A percentile compares a stretch with the other conserved stretches of the same genome.
Evolutionary conservation across 1,140 invertebrate genomes (phyloP).

Genomic region (Eumeta japonica): DNA sequence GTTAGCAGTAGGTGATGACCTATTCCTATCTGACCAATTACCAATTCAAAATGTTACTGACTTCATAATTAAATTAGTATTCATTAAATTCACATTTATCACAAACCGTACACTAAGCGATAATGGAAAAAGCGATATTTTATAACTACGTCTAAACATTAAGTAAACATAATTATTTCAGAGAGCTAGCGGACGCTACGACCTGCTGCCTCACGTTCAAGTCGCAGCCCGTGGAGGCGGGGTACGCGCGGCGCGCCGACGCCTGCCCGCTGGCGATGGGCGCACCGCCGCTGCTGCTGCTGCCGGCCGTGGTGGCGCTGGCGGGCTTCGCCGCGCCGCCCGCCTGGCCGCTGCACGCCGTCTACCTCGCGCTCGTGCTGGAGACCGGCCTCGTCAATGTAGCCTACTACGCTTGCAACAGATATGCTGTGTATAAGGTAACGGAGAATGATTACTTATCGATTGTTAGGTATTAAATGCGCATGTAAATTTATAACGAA

Average conservation of each 20-base stretch:
- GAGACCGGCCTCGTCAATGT: slow-evolving; percentile 36
- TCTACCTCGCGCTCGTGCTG: slow-evolving; percentile 32
- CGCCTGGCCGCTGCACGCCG: slow-evolving; percentile 25
- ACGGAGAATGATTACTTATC: too few relatives aligned
- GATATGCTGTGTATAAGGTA: slow-evolving; percentile 38
- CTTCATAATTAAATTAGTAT: too few relatives aligned
- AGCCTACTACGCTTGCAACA: slow-evolving; percentile 30
- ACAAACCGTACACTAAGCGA: too few relatives aligned
- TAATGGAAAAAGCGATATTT: too few relatives aligned
- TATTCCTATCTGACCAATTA: too few relatives aligned
- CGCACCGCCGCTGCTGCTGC: slow-evolving; percentile 54
- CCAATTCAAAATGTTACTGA: too few relatives aligned
- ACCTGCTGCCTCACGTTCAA: slow-evolving; percentile 68
- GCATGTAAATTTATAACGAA: too few relatives aligned
- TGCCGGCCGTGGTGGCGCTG: slow-evolving; percentile 30
- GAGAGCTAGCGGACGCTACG: slow-evolving; percentile 69
- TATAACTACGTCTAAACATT: too few relatives aligned
- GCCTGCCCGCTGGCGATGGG: slow-evolving; percentile 56
- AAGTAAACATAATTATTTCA: too few relatives aligned
- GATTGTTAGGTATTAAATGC: too few relatives aligned
- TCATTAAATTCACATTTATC: too few relatives aligned
- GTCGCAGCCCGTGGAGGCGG: slow-evolving; percentile 63
- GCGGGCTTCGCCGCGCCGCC: slow-evolving; percentile 32
- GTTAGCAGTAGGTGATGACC: too few relatives aligned
- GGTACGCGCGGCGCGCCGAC: slow-evolving; percentile 60